phyloP scores from a whole-genome alignment of 2,113 vertebrate genomes.

The Zapus hudsonius region DNA sequence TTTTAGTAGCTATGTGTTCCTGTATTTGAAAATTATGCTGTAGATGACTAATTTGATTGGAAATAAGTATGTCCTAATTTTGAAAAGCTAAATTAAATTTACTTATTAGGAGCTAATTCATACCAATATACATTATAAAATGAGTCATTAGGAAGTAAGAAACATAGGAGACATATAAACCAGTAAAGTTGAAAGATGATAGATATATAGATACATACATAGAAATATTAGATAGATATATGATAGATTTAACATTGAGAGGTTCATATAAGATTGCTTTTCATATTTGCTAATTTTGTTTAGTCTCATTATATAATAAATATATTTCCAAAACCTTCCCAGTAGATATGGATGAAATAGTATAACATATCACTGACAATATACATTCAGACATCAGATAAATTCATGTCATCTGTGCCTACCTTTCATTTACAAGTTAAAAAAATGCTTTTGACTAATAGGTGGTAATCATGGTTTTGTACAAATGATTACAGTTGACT shows the following conservation, averaged over 20 bases:
- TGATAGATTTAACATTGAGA: not conserved
- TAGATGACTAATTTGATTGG: not conserved
- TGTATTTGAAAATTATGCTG: not conserved
- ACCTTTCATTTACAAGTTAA: too few relatives aligned
- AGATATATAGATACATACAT: not conserved
- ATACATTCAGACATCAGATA: too few relatives aligned
- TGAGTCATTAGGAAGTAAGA: not conserved
- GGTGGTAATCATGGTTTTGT: too few relatives aligned
- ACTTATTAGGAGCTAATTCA: not conserved
- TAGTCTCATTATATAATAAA: not conserved
- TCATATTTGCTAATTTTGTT: not conserved
- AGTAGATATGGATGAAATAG: too few relatives aligned
- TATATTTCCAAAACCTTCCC: too few relatives aligned
- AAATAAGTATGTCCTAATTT: not conserved
- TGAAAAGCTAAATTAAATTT: not conserved
- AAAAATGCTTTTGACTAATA: too few relatives aligned
- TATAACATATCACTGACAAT: too few relatives aligned
- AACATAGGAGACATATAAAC: not conserved
- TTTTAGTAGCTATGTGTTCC: not conserved
- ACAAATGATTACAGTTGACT: too few relatives aligned
- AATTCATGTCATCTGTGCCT: too few relatives aligned
- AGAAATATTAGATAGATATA: not conserved
- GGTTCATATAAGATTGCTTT: not conserved
- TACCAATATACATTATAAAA: not conserved
- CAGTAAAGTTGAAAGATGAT: not conserved